A percentile compares a stretch with the other conserved stretches of the same genome.
These are phyloP conservation scores for Cladopsammia gracilis DNA, from an alignment of 64 coral and sea anemone species.

Conservation along the genomic window DNA sequence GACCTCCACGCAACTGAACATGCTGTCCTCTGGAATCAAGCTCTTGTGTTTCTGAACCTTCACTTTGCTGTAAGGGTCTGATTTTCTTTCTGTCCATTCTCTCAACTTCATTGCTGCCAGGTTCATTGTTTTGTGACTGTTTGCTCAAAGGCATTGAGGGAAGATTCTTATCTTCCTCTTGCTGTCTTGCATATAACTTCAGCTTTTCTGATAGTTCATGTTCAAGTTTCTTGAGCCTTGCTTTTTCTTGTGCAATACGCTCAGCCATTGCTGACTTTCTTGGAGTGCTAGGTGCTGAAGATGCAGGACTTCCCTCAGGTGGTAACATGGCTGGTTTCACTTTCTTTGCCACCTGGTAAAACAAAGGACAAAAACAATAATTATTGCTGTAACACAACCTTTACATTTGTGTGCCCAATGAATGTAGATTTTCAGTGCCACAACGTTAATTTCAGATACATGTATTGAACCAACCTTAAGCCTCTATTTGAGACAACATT, in stretches of 20 bases:
- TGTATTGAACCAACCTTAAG: too few species aligned
- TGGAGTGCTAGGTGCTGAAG: constrained; percentile 44
- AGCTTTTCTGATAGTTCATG: constrained; percentile 85
- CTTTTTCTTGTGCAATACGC: constrained; percentile 88
- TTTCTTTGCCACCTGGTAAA: constrained; percentile 53
- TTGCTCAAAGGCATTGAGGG: not conserved
- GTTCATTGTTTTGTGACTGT: not conserved
- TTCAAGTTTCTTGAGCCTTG: constrained; percentile 79
- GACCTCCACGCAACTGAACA: not conserved
- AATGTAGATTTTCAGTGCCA: too few species aligned
- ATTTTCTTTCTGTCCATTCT: not conserved
- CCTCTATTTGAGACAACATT: too few species aligned
- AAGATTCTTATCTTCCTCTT: not conserved
- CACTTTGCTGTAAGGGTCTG: not conserved
- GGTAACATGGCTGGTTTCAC: constrained; percentile 13
- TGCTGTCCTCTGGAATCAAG: not conserved
- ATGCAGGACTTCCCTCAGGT: constrained; percentile 31
- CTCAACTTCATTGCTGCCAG: not conserved
- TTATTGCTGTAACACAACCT: too few species aligned
- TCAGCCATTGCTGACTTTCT: constrained; percentile 72
- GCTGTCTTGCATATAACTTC: constrained; percentile 59
- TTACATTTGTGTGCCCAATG: too few species aligned
- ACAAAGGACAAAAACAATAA: not conserved
- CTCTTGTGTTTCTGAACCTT: not conserved
- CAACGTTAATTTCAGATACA: too few species aligned